These are phyloP conservation scores for Calidris pugnax DNA, from an alignment of 2,113 vertebrate species.

Conservation along the genomic window DNA sequence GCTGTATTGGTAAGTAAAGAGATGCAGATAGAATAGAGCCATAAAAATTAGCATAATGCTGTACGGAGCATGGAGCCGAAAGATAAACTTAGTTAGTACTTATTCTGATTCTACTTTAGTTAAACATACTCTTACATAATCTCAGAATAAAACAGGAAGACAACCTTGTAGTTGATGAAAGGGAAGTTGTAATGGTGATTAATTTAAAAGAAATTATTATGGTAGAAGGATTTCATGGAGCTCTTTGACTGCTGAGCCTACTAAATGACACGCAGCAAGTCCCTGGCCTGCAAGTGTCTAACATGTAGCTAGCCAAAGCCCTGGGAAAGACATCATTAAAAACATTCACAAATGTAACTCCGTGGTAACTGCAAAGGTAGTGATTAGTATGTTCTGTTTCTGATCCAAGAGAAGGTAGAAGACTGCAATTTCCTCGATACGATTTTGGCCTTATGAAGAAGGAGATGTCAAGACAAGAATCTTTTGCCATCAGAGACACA, in stretches of 20 bases:
- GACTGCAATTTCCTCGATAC: neutral
- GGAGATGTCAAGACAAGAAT: neutral
- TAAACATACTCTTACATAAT: neutral
- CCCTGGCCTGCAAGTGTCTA: neutral
- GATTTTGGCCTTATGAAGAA: neutral
- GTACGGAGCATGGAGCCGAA: neutral
- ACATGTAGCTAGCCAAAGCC: neutral
- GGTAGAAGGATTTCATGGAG: neutral
- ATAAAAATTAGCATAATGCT: accelerated
- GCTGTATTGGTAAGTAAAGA: neutral
- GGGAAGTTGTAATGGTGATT: neutral
- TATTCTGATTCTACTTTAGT: neutral
- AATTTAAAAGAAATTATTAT: neutral
- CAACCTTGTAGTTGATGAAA: neutral
- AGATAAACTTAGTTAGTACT: neutral
- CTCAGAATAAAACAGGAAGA: neutral
- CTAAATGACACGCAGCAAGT: neutral
- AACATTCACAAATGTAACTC: neutral
- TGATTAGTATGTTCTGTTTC: neutral
- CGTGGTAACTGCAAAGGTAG: neutral
- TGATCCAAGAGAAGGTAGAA: neutral
- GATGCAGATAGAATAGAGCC: neutral
- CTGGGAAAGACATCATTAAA: neutral
- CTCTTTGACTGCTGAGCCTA: neutral
- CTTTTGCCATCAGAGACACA: neutral